phyloP scores from a whole-genome alignment of 1,140 invertebrate species.

The Trachymyrmex septentrionalis region DNA sequence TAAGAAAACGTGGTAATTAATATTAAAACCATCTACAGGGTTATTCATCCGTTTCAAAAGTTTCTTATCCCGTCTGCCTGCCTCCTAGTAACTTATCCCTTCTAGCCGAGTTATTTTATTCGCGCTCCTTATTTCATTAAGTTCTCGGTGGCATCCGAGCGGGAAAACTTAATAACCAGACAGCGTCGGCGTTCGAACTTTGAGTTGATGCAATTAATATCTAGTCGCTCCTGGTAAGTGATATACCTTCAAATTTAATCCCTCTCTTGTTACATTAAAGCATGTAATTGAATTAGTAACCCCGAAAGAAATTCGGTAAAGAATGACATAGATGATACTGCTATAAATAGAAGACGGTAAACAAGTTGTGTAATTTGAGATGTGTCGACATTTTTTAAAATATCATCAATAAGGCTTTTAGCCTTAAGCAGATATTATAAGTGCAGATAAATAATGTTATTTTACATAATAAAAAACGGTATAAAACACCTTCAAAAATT shows the following conservation, averaged over 20 bases:
- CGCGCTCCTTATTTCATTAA: conserved; percentile 51
- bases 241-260: conserved; percentile 56
- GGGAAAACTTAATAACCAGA: conserved; percentile 52
- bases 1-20: conserved; percentile 20
- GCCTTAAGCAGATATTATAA: background rate
- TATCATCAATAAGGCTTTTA: background rate
- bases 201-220: conserved; percentile 55
- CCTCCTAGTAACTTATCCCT: background rate
- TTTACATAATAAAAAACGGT: background rate
- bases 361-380: background rate
- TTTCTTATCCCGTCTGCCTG: conserved; percentile 7
- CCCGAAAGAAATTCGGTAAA: conserved; percentile 12
- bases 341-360: background rate
- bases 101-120: conserved; percentile 54
- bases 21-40: conserved; percentile 2
- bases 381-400: background rate
- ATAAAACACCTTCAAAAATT: background rate
- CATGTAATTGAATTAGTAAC: background rate
- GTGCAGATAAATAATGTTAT: background rate
- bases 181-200: conserved; percentile 46
- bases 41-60: conserved; percentile 30
- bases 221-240: conserved; percentile 47
- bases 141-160: conserved; percentile 11
- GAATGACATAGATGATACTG: background rate
- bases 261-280: conserved; percentile 34